A percentile compares a stretch with the other conserved stretches of the same genome.
Evolutionary conservation across 2,797 vertebrate genomes (phyloP).

Genomic region (Miichthys miiuy): DNA sequence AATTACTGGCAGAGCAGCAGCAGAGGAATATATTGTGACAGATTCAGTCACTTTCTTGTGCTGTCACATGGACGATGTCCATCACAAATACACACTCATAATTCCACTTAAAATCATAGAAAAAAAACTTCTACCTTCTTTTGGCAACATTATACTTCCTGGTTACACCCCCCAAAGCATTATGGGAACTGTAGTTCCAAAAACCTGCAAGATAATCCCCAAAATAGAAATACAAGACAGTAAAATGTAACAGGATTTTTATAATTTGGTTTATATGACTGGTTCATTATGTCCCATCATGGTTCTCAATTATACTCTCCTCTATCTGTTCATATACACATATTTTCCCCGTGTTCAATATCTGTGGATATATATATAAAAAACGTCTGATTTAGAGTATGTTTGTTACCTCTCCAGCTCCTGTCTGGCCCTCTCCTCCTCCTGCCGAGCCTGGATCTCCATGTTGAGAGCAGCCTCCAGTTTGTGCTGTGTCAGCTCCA

Average conservation of each 20-base stretch:
- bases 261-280: no score
- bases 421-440: constrained; percentile 83
- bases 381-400: neutral
- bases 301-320: neutral
- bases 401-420: constrained; percentile 81
- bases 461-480: constrained; percentile 83
- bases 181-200: neutral
- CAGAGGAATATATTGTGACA: no score
- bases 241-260: no score
- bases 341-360: neutral
- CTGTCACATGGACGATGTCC: neutral
- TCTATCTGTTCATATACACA: neutral
- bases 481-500: constrained; percentile 84
- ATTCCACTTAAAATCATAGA: neutral
- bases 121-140: no score
- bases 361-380: neutral
- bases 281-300: neutral
- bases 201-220: neutral
- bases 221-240: neutral
- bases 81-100: neutral
- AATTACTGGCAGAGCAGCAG: no score
- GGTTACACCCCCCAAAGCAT: neutral
- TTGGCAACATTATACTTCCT: neutral
- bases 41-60: neutral
- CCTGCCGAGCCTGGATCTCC: constrained; percentile 85